Percentiles rank a stretch among this genome's conserved stretches.
These are phyloP conservation scores for Fulmarus glacialis DNA, from an alignment of 2,113 vertebrate genomes.

Conservation along the genomic window DNA sequence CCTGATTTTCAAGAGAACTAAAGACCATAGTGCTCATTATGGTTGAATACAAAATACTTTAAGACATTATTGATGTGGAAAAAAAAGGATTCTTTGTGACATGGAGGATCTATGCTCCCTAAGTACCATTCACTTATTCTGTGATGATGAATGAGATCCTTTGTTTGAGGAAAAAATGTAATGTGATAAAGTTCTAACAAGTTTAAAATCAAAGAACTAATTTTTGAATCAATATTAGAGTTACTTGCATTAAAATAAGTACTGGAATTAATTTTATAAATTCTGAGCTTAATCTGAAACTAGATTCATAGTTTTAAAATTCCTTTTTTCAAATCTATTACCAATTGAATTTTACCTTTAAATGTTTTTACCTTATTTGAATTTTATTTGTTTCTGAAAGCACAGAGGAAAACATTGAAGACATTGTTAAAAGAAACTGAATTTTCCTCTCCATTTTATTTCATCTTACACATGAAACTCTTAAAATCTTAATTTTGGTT, in stretches of 20 bases:
- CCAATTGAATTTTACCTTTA: not conserved
- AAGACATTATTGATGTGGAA: not conserved
- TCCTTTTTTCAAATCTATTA: not conserved
- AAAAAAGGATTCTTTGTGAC: not conserved
- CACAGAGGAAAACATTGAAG: not conserved
- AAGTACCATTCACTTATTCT: not conserved
- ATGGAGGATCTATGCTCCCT: accelerated
- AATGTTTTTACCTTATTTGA: not conserved
- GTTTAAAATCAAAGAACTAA: not conserved
- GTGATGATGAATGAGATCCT: not conserved
- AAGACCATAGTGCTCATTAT: not conserved
- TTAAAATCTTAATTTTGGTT: not conserved
- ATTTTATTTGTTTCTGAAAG: not conserved
- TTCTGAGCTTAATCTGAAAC: not conserved
- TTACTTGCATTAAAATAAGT: not conserved
- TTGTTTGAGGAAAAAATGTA: not conserved
- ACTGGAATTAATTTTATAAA: not conserved
- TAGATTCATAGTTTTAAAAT: not conserved
- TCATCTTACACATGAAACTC: not conserved
- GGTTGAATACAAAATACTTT: not conserved
- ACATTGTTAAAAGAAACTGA: not conserved
- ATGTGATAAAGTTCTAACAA: not conserved
- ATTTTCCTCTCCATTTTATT: not conserved
- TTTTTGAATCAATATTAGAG: not conserved
- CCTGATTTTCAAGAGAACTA: not conserved